These are phyloP conservation scores for Ormyrus nitidulus DNA, from an alignment of 2,888 invertebrate species.

Conservation along the genomic window DNA sequence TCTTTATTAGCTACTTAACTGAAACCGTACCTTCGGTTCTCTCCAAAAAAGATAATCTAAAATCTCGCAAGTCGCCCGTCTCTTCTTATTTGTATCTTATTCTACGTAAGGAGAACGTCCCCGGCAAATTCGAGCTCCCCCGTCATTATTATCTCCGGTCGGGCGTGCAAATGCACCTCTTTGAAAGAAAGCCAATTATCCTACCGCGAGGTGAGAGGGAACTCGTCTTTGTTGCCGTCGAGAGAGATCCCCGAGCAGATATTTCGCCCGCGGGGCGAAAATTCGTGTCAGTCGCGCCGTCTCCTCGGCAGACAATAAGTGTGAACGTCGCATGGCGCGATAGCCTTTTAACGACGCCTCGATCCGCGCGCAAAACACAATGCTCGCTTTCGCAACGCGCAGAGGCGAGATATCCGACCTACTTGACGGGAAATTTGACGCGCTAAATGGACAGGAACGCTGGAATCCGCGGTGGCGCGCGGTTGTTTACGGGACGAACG, in stretches of 20 bases:
- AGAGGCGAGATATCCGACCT: conserved; percentile 9
- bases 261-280: conserved; percentile 9
- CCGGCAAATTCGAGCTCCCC: not conserved
- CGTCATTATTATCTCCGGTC: conserved; percentile 1
- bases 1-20: too few relatives aligned
- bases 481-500: too few relatives aligned
- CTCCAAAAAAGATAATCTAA: too few relatives aligned
- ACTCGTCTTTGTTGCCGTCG: conserved; percentile 28
- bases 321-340: conserved; percentile 9
- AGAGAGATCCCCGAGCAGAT: conserved; percentile 25
- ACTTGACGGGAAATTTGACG: not conserved
- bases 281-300: conserved; percentile 37
- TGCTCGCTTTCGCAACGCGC: conserved; percentile 20
- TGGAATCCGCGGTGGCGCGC: too few relatives aligned
- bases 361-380: conserved; percentile 12
- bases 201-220: conserved; percentile 12
- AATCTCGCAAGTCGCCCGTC: too few relatives aligned
- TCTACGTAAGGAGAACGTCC: not conserved
- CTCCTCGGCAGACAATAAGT: conserved; percentile 29
- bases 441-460: too few relatives aligned
- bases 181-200: conserved; percentile 46
- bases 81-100: too few relatives aligned
- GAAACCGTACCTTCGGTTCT: too few relatives aligned
- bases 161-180: not conserved
- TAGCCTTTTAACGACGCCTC: conserved; percentile 39